Base-by-base conservation (phyloP, 2,888 invertebrate genomes). In the Sussaba pulchella region DNA sequence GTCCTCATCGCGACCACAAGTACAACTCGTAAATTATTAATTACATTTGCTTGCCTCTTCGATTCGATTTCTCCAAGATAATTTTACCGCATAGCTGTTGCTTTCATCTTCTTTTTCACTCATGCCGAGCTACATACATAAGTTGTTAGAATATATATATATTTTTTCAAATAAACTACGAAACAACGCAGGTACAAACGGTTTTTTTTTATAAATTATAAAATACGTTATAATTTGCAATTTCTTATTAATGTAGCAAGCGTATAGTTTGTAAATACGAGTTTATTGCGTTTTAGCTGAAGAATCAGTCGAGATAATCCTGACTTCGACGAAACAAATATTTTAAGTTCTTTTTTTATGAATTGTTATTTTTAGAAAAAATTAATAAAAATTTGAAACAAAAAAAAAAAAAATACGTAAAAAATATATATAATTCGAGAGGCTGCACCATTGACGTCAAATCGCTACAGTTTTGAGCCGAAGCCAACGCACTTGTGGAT, bases 301-400 rank as follows among this genome's bases (percentile, higher is more conserved):
- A 63, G 26, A 63, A 73, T 57, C 43, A 36, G 24, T 45, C 14
- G 19, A 63, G 39, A 31, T 17, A 31, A 64, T 64, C 36, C 39
- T 47, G 21, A 70, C 78, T 70, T 43, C 52, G 26, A 19, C 47
- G 59, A 31, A 77, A 47, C 70, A 52, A 66, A 59, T 74, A 59
- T 84, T 81, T 82, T 83, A 84, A 83, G 79, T 81, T 70, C 69
- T 73, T 78, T 83, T 82, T 82, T 76, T 81, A 83, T 70, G 59
- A 69, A 57, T 57, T 36, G 43, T 45, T 45, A 54, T 52, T 50
- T 39, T 72, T 75, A 0, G 10, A 19, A 59, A 39, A 19, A 59
- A 39, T 5, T 31, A 31, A 31, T 5, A 31, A 31, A 31, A 31
- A 31, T 31, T 31, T 31, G 14, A 57, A 57, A 26, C 10, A 52